Conservation (phyloP, 2,113 vertebrate species). For the Arvicanthis niloticus region DNA sequence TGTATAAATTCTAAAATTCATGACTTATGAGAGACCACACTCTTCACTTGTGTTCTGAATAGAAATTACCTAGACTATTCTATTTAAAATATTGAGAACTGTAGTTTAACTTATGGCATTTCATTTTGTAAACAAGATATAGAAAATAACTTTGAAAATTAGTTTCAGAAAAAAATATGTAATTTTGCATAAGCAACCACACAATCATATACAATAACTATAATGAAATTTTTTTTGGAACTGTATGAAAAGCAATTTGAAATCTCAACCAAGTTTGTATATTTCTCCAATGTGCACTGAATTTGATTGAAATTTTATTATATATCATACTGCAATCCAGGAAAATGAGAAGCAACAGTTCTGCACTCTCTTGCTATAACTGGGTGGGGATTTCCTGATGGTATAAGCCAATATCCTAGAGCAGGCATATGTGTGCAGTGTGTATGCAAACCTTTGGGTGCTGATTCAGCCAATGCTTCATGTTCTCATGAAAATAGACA, state of each 20-base stretch:
- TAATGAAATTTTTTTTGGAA: conserved; percentile 3
- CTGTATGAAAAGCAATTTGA: not conserved
- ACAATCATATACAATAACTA: not conserved
- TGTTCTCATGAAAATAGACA: not conserved
- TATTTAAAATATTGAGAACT: not conserved
- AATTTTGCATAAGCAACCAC: not conserved
- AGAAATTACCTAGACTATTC: not conserved
- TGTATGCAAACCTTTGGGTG: not conserved
- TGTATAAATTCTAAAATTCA: not conserved
- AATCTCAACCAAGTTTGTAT: not conserved
- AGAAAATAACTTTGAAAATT: not conserved
- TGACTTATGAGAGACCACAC: not conserved
- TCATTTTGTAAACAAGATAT: not conserved
- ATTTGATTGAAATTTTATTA: not conserved
- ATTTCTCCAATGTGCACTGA: not conserved
- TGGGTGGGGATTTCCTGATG: not conserved
- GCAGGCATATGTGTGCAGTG: not conserved
- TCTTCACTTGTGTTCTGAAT: not conserved
- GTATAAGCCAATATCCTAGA: not conserved
- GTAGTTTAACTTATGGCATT: not conserved
- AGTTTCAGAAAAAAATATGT: not conserved
- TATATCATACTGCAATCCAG: not conserved
- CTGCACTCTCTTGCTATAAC: not conserved
- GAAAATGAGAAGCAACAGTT: not conserved
- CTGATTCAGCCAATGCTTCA: not conserved